These are phyloP conservation scores for Drosophila phalerata DNA, from an alignment of 2,888 invertebrate genomes.

Conservation along the genomic window DNA sequence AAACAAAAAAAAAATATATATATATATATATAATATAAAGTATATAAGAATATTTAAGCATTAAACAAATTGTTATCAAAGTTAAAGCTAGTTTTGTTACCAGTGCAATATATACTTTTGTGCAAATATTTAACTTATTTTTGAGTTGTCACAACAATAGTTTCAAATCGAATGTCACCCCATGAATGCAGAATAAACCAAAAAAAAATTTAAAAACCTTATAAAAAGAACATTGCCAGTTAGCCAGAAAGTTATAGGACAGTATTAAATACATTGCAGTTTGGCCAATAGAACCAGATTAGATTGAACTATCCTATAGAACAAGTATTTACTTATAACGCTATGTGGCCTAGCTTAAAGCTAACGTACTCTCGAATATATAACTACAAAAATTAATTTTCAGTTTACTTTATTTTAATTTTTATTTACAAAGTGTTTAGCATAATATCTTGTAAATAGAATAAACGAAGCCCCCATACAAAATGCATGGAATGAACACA, in stretches of 20 bases:
- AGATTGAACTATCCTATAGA: slow-evolving; percentile 9
- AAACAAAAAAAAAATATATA: slow-evolving; percentile 23
- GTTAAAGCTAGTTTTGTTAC: slow-evolving; percentile 78
- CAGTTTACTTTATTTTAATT: slow-evolving; percentile 9
- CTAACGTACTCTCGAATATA: slow-evolving; percentile 18
- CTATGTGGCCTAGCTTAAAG: slow-evolving; percentile 34
- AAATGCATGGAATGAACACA: slow-evolving; percentile 21
- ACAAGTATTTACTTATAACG: slow-evolving; percentile 15
- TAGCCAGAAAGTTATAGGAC: slow-evolving; percentile 36
- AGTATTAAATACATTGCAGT: slow-evolving; percentile 46
- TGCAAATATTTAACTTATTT: slow-evolving; percentile 48
- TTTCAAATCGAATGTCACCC: slow-evolving; percentile 9
- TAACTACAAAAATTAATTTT: slow-evolving; percentile 7
- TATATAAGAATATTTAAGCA: slow-evolving; percentile 63
- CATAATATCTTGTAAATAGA: slow-evolving; percentile 51
- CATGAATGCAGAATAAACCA: background rate
- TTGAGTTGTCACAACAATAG: slow-evolving; percentile 47
- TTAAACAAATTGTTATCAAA: slow-evolving; percentile 78
- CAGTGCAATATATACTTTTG: slow-evolving; percentile 71
- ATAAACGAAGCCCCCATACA: slow-evolving; percentile 70
- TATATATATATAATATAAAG: slow-evolving; percentile 55
- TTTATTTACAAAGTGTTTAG: slow-evolving; percentile 51
- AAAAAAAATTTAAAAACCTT: slow-evolving; percentile 3
- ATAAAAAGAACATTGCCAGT: slow-evolving; percentile 32
- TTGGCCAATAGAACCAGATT: slow-evolving; percentile 19